Conservation (phyloP, 2,888 invertebrate species). For the Drosophila demipolita region DNA sequence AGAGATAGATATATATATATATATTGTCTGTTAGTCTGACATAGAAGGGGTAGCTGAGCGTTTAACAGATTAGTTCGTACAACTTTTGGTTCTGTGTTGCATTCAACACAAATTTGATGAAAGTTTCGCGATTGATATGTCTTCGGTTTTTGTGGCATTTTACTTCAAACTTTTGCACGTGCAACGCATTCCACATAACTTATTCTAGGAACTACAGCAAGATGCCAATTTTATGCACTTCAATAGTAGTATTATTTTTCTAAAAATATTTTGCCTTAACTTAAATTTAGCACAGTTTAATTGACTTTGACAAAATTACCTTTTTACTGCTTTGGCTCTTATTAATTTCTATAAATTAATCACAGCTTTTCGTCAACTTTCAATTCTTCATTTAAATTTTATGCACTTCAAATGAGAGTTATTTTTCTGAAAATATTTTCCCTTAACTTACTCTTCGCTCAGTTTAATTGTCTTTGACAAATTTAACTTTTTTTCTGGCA, state of each 20-base stretch:
- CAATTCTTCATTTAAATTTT: too few relatives aligned
- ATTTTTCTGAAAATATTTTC: too few relatives aligned
- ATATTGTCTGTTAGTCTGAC: conserved; percentile 31
- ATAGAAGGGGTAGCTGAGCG: background rate
- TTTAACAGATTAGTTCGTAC: conserved; percentile 18
- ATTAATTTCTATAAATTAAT: background rate
- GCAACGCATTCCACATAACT: conserved; percentile 20
- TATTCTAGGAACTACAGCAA: background rate
- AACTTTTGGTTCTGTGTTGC: conserved; percentile 23
- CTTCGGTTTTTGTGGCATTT: conserved; percentile 14
- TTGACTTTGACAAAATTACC: background rate
- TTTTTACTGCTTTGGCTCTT: background rate
- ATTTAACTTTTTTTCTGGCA: background rate
- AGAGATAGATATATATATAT: background rate
- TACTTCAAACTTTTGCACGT: background rate
- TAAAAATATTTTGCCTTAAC: background rate
- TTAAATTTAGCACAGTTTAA: background rate
- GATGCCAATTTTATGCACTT: background rate
- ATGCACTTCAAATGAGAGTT: too few relatives aligned
- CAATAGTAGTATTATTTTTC: background rate
- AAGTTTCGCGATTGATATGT: conserved; percentile 35
- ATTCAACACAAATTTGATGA: conserved; percentile 29
- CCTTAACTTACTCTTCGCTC: too few relatives aligned
- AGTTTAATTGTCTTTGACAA: too few relatives aligned
- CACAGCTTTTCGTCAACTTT: background rate